These are phyloP conservation scores for Sorex fumeus DNA, from an alignment of 2,113 vertebrate genomes.

Conservation along the genomic window DNA sequence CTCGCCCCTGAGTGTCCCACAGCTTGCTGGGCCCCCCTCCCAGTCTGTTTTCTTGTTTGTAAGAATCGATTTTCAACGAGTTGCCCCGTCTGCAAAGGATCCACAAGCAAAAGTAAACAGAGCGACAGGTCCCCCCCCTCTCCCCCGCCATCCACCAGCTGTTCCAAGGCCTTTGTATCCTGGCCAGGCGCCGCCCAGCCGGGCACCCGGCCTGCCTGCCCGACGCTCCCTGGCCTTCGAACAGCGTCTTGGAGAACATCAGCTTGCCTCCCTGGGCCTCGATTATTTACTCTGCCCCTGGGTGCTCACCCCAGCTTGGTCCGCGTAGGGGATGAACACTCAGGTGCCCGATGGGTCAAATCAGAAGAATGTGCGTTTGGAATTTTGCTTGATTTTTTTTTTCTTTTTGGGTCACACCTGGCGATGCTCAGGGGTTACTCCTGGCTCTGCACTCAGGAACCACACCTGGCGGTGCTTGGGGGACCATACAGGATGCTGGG, in stretches of 20 bases:
- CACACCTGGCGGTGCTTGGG: too few relatives aligned
- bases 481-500: too few relatives aligned
- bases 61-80: conserved; percentile 6
- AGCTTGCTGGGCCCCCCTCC: not conserved
- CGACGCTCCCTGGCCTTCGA: too few relatives aligned
- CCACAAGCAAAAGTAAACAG: not conserved
- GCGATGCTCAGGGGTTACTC: too few relatives aligned
- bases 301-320: too few relatives aligned
- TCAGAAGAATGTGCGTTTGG: not conserved
- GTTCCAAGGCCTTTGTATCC: too few relatives aligned
- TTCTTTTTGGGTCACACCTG: too few relatives aligned
- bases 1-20: not conserved
- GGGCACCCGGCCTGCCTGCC: not conserved
- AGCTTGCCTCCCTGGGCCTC: too few relatives aligned
- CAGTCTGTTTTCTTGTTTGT: not conserved
- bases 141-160: too few relatives aligned
- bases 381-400: not conserved
- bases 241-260: too few relatives aligned
- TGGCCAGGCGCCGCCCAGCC: not conserved
- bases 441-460: too few relatives aligned
- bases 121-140: not conserved
- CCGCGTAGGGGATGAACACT: not conserved
- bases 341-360: not conserved
- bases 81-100: not conserved
- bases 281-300: too few relatives aligned